Evolutionary conservation across 2,888 invertebrate species (phyloP), one percentile per base, ranked within the genome.

Genomic region (Lochmaea capreae): DNA sequence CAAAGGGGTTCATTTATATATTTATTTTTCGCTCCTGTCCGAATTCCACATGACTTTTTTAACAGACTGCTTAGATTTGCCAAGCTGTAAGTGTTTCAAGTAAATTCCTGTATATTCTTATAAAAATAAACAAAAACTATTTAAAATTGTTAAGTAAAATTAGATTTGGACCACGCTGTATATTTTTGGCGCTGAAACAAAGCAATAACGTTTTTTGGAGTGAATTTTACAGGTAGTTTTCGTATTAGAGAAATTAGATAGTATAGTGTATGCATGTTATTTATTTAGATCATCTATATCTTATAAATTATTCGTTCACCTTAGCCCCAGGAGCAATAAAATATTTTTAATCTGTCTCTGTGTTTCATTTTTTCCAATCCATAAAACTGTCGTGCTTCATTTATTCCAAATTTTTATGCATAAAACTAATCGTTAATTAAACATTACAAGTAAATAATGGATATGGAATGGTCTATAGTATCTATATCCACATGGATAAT

Each of bases 311-410:
- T 84, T 80, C 79, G 82, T 85, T 85, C 85, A 84, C 84, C 82
- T 83, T 85, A 86, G 85, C 84, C 85, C 85, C 82, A 84, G 83
- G 85, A 86, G 86, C 86, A 86, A 86, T 86, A 86, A 86, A 86
- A 84, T 86, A 86, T 86, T 86, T 86, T 86, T 86, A 86, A 86
- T 85, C 86, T 84, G 82, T 80, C 72, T 70, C 65, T 62, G 49
- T 59, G 39, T 68, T 71, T 80, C 74, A 74, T 79, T 69, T 61
- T 26, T 68, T 33, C 33, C 14, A 14, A 22, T 61, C 14, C 3
- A 46, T 12, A 26, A 26, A 26, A 26, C 2, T 22, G 22, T 22
- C 22, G 3, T 1, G 2, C 22, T 22, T 22, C 3, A 22, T 22
- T 22, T 22, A 22, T 22, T 22, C 22, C 1, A 22, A 22, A 22